Evolutionary conservation across 2,113 vertebrate species (phyloP).

Genomic region (Hippopotamus amphibius): DNA sequence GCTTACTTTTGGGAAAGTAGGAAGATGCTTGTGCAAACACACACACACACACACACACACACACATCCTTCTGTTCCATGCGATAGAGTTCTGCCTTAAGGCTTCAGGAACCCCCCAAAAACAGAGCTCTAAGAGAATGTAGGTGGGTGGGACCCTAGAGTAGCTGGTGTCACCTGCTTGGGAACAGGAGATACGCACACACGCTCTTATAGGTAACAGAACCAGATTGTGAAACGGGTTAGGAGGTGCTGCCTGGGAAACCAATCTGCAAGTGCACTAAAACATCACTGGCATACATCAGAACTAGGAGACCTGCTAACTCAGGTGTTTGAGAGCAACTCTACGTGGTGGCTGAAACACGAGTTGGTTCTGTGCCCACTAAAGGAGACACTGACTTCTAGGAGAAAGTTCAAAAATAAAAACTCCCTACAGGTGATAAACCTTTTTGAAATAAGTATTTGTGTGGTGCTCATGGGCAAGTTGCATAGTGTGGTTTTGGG

Average conservation of each 20-base stretch:
- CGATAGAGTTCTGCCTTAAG: background rate
- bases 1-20: background rate
- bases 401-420: constrained; percentile 31
- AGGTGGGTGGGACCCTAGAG: background rate
- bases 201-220: background rate
- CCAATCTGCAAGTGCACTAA: background rate
- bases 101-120: background rate
- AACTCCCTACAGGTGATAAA: background rate
- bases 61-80: background rate
- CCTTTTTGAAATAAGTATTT: constrained; percentile 1
- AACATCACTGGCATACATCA: constrained; percentile 5
- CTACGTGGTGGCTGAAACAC: background rate
- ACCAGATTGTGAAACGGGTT: background rate
- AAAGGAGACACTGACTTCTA: background rate
- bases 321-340: background rate
- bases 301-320: background rate
- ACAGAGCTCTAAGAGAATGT: background rate
- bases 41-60: background rate
- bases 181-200: background rate
- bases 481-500: background rate
- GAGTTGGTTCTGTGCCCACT: background rate
- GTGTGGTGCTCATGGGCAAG: background rate
- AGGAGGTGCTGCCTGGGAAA: background rate
- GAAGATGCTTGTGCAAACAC: background rate
- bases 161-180: background rate